Percentiles rank a stretch among this genome's conserved stretches.
phyloP scores from a whole-genome alignment of 2,888 invertebrate genomes.

The Euproctis similis region DNA sequence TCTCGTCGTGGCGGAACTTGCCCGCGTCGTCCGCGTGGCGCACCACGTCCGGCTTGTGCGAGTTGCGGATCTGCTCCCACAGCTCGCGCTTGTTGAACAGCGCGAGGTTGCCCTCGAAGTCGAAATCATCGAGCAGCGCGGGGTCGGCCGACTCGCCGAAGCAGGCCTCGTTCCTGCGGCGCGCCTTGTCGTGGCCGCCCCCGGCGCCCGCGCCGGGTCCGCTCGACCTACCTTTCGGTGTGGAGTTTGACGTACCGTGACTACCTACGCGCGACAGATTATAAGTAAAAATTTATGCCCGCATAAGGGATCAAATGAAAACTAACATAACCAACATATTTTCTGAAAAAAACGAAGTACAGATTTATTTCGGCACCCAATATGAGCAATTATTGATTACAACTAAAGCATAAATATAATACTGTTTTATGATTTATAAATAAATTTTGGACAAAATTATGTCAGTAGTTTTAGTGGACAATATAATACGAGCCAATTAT shows the following conservation, averaged over 20 bases:
- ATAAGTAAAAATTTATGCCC: too few relatives aligned
- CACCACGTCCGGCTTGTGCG: conserved; percentile 53
- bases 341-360: too few relatives aligned
- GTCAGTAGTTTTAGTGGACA: too few relatives aligned
- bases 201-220: conserved; percentile 62
- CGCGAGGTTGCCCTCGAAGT: conserved; percentile 95
- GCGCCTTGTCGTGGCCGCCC: conserved; percentile 44
- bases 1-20: conserved; percentile 89
- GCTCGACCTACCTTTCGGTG: conserved; percentile 70
- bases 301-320: too few relatives aligned
- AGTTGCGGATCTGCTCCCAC: conserved; percentile 51
- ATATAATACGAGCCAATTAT: too few relatives aligned
- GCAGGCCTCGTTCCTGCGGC: conserved; percentile 83
- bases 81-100: conserved; percentile 86
- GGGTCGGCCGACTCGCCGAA: conserved; percentile 84
- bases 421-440: too few relatives aligned
- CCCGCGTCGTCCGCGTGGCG: conserved; percentile 46
- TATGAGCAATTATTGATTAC: too few relatives aligned
- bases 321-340: too few relatives aligned
- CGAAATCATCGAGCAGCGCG: conserved; percentile 85
- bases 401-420: too few relatives aligned
- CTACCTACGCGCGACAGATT: conserved; percentile 29
- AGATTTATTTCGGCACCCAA: too few relatives aligned
- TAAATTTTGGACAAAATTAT: too few relatives aligned
- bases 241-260: conserved; percentile 40